Base-by-base conservation (phyloP, 1,140 invertebrate species). In the Drosophila punjabiensis region DNA sequence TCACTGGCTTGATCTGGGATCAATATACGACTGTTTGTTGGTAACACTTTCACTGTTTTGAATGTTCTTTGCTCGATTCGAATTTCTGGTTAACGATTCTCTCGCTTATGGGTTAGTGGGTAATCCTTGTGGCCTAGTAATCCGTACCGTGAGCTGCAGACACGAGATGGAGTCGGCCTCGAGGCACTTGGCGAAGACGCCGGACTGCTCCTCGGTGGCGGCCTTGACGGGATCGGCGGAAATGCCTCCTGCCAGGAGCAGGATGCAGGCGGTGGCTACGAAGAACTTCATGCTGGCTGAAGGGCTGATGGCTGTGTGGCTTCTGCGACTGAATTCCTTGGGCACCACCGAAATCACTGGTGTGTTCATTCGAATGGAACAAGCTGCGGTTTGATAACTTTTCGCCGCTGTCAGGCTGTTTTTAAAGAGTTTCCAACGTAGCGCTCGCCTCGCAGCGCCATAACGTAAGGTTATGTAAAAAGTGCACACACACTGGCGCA, bases 101-200 rank as follows among this genome's bases (percentile, higher is more conserved):
- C 47, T 45, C 35, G 28, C 52, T 55, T 55, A 55, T 59, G n/a
- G 47, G 62, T 66, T 39, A 62, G 59, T 79, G 47, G 50, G 78
- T 85, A 79, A 88, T 92, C 79, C 83, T 91, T 87, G 53, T 24
- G 43, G 68, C 53, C 66, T 79, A 69, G 58, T 75, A 93, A 92
- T 93, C 87, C 93, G 92, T 92, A 94, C 94, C 86, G 94, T 93
- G 77, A 95, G 94, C 90, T 96, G 95, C 55, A 96, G 91, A 92
- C 95, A 96, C 59, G 95, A 95, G 63, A 96, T 95, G 64, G 95
- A 96, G 93, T 96, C 95, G 81, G 95, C 94, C 68, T 94, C 93
- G 30, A 96, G 92, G 79, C 95, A 96, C 65, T 95, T 94, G 76
- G 88, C 84, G 63, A 93, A 93, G 70, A 79, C 92, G 50, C 90